Evolutionary conservation across 2,113 vertebrate genomes (phyloP).

Genomic region (Tachysurus vachellii): DNA sequence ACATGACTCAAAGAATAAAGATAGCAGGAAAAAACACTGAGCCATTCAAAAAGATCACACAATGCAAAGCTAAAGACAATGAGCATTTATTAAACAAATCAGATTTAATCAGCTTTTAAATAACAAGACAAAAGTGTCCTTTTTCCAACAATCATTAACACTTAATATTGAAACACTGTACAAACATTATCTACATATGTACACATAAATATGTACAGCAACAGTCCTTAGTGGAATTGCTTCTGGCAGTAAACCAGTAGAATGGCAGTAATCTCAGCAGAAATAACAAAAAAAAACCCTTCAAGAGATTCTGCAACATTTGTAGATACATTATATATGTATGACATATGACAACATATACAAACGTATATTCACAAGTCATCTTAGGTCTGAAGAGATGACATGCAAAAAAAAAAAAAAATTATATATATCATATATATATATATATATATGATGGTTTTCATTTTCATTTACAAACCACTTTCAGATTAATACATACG

Average conservation of each 20-base stretch:
- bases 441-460: too few species aligned
- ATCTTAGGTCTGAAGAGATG: constrained; percentile 59
- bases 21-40: neutral
- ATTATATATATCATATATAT: too few species aligned
- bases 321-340: constrained; percentile 54
- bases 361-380: constrained; percentile 44
- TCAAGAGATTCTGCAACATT: constrained; percentile 21
- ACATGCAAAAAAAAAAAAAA: constrained; percentile 41
- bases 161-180: constrained; percentile 65
- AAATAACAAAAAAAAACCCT: constrained; percentile 3
- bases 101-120: constrained; percentile 56
- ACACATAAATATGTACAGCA: constrained; percentile 62
- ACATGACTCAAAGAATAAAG: neutral
- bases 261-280: neutral
- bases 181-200: constrained; percentile 69
- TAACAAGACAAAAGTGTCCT: constrained; percentile 61
- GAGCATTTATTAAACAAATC: constrained; percentile 66
- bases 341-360: constrained; percentile 64
- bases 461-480: too few species aligned
- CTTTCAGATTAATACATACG: neutral
- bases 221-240: neutral
- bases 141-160: constrained; percentile 57
- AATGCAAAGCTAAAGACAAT: constrained; percentile 47
- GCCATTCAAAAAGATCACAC: neutral
- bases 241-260: neutral